Percentiles rank a stretch among this genome's conserved stretches.
These are phyloP conservation scores for Pomacea maculata DNA, from an alignment of 1,140 invertebrate genomes.

Conservation along the genomic window DNA sequence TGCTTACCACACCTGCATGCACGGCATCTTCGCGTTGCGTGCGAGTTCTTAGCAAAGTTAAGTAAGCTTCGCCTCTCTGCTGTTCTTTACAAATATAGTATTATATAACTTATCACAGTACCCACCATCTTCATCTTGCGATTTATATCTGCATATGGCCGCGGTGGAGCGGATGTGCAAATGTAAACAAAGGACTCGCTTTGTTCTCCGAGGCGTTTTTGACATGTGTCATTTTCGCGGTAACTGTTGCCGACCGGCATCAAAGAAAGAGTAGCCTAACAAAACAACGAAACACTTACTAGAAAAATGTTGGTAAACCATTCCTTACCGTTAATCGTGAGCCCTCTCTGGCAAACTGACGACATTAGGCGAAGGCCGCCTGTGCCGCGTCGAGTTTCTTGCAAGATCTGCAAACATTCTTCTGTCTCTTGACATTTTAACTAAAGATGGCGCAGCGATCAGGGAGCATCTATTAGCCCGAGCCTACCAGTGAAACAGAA, in stretches of 20 bases:
- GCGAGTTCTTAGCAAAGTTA: not conserved
- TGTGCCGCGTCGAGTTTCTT: conserved; percentile 19
- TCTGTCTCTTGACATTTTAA: conserved; percentile 29
- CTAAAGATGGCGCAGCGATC: conserved; percentile 26
- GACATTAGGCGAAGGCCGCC: conserved; percentile 21
- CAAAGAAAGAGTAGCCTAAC: not conserved
- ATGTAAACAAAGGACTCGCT: conserved; percentile 27
- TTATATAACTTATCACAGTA: not conserved
- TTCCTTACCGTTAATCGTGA: conserved; percentile 7
- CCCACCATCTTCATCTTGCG: not conserved
- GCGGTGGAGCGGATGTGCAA: conserved; percentile 20
- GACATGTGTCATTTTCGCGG: conserved; percentile 21
- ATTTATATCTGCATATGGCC: conserved; percentile 8
- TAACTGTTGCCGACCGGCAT: conserved; percentile 16
- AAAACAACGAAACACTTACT: not conserved
- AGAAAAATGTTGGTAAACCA: not conserved
- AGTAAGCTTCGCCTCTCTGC: not conserved
- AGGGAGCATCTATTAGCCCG: conserved; percentile 26
- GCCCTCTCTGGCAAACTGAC: conserved; percentile 2
- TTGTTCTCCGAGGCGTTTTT: conserved; percentile 13
- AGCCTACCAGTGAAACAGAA: not conserved
- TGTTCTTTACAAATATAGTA: not conserved
- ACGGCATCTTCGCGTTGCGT: not conserved
- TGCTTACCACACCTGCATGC: conserved; percentile 16
- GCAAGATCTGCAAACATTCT: conserved; percentile 29